phyloP scores from a whole-genome alignment of 92 coral and sea anemone species.

The Phenganax stokvisi region DNA sequence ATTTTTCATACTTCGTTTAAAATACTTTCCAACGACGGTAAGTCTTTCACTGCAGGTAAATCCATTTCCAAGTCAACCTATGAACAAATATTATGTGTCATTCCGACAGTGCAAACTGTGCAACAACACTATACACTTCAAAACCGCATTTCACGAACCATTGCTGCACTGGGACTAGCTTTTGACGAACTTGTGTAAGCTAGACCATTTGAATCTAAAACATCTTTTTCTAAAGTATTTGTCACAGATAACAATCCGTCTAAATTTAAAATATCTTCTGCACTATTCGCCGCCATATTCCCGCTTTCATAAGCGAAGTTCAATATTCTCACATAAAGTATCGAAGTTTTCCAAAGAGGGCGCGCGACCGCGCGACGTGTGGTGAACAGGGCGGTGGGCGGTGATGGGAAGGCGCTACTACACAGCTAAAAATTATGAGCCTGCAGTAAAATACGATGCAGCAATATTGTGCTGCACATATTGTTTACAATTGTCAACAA shows the following conservation, averaged over 20 bases:
- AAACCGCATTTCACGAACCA: neutral
- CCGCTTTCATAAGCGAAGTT: neutral
- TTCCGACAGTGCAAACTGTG: neutral
- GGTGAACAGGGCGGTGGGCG: neutral
- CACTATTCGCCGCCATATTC: conserved; percentile 32
- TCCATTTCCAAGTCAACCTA: conserved; percentile 82
- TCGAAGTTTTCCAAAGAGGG: neutral
- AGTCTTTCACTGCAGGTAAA: conserved; percentile 72
- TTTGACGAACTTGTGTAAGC: neutral
- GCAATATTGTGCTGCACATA: too few species aligned
- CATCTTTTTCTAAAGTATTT: conserved; percentile 22
- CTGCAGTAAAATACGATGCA: too few species aligned
- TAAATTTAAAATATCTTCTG: conserved; percentile 53
- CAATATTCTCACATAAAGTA: neutral
- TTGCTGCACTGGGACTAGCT: neutral
- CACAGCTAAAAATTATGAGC: too few species aligned
- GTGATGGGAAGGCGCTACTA: too few species aligned
- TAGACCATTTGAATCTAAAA: neutral
- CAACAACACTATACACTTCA: neutral
- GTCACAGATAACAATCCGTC: conserved; percentile 63
- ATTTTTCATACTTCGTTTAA: conserved; percentile 70
- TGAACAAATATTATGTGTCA: neutral
- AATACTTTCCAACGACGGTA: conserved; percentile 93
- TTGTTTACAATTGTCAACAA: neutral
- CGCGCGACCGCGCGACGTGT: neutral